These are phyloP conservation scores for Plutomurus gul DNA, from an alignment of 1,140 invertebrate species.

Conservation along the genomic window DNA sequence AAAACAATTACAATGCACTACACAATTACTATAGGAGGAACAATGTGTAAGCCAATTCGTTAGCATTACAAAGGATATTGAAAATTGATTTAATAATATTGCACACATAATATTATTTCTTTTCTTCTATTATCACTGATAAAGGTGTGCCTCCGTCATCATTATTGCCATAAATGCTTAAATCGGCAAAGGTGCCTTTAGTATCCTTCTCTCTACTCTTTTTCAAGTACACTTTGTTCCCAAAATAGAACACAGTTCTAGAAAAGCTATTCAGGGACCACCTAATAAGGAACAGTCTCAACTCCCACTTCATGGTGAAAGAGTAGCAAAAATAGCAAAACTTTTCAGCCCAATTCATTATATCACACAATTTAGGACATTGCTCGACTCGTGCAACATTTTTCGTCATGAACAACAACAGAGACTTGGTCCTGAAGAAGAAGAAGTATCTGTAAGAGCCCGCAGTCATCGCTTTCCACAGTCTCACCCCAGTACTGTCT, in stretches of 20 bases:
- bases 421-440: constrained; percentile 36
- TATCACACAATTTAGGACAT: not conserved
- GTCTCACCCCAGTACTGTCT: constrained; percentile 9
- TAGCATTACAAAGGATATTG: too few species aligned
- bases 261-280: constrained; percentile 1
- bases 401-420: constrained; percentile 40
- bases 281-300: constrained; percentile 11
- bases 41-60: too few species aligned
- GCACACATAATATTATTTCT: not conserved
- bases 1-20: too few species aligned
- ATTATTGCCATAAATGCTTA: not conserved
- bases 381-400: constrained; percentile 32
- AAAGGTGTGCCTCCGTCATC: not conserved
- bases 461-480: constrained; percentile 38
- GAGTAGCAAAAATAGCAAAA: constrained; percentile 34
- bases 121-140: not conserved
- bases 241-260: not conserved
- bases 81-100: not conserved
- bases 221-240: not conserved
- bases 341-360: constrained; percentile 32
- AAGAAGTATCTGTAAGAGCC: constrained; percentile 43
- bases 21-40: too few species aligned
- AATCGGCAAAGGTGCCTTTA: not conserved
- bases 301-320: constrained; percentile 26
- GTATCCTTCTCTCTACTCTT: not conserved